These are phyloP conservation scores for Telmatochromis sp. DNA, from an alignment of 2,113 vertebrate genomes.

Conservation along the genomic window DNA sequence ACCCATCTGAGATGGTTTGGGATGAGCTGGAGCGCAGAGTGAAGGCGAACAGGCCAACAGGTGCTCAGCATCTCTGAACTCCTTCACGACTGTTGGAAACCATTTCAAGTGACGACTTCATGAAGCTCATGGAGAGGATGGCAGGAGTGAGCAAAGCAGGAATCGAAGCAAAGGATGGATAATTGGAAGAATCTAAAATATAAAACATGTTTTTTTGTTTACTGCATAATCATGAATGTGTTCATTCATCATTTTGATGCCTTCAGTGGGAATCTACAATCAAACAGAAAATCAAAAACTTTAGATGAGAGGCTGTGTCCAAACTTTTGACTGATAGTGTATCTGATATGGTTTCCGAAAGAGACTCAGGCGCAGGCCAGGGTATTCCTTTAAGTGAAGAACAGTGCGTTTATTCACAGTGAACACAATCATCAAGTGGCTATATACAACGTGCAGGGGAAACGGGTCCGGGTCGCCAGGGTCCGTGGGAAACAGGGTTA, in stretches of 20 bases:
- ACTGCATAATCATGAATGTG: background rate
- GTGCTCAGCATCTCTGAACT: background rate
- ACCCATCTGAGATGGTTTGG: background rate
- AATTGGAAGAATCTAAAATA: background rate
- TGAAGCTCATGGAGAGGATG: background rate
- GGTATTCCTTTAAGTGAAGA: too few species aligned
- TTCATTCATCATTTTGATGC: background rate
- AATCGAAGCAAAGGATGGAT: accelerated
- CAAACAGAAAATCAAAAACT: background rate
- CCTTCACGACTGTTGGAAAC: background rate
- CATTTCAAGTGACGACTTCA: background rate
- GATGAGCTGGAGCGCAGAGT: background rate
- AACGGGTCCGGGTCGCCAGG: too few species aligned
- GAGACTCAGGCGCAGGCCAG: too few species aligned
- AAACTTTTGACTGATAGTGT: background rate
- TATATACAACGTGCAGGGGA: too few species aligned
- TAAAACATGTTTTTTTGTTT: background rate
- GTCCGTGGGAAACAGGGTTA: too few species aligned
- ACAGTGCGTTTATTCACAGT: too few species aligned
- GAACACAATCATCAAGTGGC: too few species aligned
- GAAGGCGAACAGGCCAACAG: background rate
- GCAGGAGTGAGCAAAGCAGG: background rate
- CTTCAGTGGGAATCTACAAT: background rate
- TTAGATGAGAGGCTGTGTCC: background rate
- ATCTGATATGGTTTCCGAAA: background rate